A percentile compares a stretch with the other conserved stretches of the same genome.
Conservation (phyloP, 2,888 invertebrate species). For the Cataglyphis livida region DNA sequence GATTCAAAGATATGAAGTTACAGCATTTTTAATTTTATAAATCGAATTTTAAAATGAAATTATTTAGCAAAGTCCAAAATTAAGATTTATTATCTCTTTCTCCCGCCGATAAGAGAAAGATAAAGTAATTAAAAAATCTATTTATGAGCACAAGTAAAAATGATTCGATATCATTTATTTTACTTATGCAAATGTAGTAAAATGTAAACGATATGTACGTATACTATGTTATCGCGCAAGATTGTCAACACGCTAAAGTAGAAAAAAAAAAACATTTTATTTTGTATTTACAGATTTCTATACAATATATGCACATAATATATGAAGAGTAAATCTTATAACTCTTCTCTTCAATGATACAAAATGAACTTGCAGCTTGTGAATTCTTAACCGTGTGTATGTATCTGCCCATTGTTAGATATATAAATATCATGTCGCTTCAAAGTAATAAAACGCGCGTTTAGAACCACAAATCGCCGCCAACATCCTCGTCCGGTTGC, state of each 20-base stretch:
- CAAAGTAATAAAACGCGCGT: constrained; percentile 8
- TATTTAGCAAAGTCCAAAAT: not conserved
- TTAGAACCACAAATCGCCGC: constrained; percentile 88
- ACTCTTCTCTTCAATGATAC: constrained; percentile 39
- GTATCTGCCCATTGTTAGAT: constrained; percentile 7
- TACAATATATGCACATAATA: constrained; percentile 60
- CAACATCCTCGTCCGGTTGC: constrained; percentile 86
- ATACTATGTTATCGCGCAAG: not conserved
- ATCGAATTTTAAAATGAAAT: not conserved
- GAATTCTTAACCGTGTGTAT: constrained; percentile 18
- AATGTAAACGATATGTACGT: not conserved
- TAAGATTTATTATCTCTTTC: not conserved
- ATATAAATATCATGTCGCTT: constrained; percentile 40
- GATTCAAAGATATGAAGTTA: constrained; percentile 23
- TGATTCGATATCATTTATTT: not conserved
- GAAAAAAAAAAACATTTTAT: constrained; percentile 52
- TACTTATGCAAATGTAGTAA: constrained; percentile 3
- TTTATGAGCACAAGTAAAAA: not conserved
- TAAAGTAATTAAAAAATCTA: not conserved
- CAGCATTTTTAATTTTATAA: not conserved
- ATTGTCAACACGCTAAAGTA: not conserved
- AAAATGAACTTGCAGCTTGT: constrained; percentile 28
- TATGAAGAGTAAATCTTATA: constrained; percentile 36
- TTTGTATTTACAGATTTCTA: constrained; percentile 65
- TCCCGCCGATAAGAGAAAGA: not conserved